Evolutionary conservation across 2,113 vertebrate genomes (phyloP), one percentile per base, ranked within the genome.

Genomic region (Stigmatopora argus): DNA sequence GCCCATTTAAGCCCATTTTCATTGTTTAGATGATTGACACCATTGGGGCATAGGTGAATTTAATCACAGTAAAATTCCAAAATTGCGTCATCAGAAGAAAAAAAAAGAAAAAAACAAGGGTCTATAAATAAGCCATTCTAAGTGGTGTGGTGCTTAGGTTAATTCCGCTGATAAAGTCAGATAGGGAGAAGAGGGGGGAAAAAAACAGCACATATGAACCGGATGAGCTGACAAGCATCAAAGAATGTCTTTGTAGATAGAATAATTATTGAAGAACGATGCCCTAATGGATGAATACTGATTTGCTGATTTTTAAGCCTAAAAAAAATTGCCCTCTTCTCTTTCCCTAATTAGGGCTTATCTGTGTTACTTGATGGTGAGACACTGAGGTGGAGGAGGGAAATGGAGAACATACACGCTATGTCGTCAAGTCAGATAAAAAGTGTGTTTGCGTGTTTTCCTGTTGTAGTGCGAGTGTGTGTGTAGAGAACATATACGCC

Each of bases 211-310:
- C 80, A 58, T 69, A 78, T 86, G 87, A 78, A 85, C 89, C 88
- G 83, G 91, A 90, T 90, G 87, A 81, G 75, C 78, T 44, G 84
- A 90, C 91, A 91, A 92, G 90, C 87, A 93, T 93, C 92, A 90
- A 87, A 91, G 89, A 86, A 85, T 76, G 84, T 77, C 87, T 90
- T 91, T 90, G 92, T 92, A 92, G 92, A 90, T 90, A 86, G 71
- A 80, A 56, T 80, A 87, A 79, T 81, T 70, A 82, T 84, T 83
- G 65, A 82, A 81, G 84, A 86, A 85, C 78, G 86, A 72, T 81
- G 78, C 75, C 73, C 82, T 77, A 80, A 86, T 85, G 79, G 82
- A 78, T 70, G 82, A 80, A 83, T 80, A 83, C 80, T 81, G 76
- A 85, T 88, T 83, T 81, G 83, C 72, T 78, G 71, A 69, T 75